Percentiles rank a stretch among this genome's conserved stretches.
phyloP scores from a whole-genome alignment of 2,888 invertebrate species.

The Coenonympha glycerion region DNA sequence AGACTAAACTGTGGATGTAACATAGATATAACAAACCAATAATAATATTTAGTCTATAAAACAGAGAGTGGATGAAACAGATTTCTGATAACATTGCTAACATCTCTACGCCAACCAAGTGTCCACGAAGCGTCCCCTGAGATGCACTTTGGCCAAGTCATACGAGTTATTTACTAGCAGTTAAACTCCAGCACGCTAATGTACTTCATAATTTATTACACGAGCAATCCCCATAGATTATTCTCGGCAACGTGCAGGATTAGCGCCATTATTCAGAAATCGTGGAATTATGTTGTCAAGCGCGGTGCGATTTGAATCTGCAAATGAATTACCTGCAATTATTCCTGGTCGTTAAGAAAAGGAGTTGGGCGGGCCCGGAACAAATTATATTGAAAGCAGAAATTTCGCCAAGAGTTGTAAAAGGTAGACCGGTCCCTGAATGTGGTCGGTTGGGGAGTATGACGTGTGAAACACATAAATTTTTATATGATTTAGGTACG shows the following conservation, averaged over 20 bases:
- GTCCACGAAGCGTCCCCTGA: background rate
- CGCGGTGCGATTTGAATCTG: conserved; percentile 21
- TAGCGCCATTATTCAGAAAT: conserved; percentile 19
- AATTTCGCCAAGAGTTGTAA: conserved; percentile 6
- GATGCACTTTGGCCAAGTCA: background rate
- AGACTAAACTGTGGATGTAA: too few species aligned
- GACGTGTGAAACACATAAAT: too few species aligned
- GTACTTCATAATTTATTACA: conserved; percentile 2
- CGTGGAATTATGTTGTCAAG: conserved; percentile 22
- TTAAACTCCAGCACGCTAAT: background rate
- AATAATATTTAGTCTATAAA: too few species aligned
- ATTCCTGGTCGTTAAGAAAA: conserved; percentile 16
- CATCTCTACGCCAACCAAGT: too few species aligned
- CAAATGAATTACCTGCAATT: conserved; percentile 25
- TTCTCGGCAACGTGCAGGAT: background rate
- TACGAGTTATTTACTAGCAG: background rate
- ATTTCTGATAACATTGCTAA: too few species aligned
- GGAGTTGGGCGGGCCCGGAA: conserved; percentile 20
- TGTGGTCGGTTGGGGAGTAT: background rate
- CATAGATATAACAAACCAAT: too few species aligned
- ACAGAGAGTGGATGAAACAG: too few species aligned
- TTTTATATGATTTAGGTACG: too few species aligned
- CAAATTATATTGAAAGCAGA: conserved; percentile 34
- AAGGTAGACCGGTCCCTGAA: background rate
- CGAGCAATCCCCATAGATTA: conserved; percentile 4